Evolutionary conservation across 1,140 invertebrate genomes (phyloP), one percentile per base, ranked within the genome.

Genomic region (Camponotus floridanus): DNA sequence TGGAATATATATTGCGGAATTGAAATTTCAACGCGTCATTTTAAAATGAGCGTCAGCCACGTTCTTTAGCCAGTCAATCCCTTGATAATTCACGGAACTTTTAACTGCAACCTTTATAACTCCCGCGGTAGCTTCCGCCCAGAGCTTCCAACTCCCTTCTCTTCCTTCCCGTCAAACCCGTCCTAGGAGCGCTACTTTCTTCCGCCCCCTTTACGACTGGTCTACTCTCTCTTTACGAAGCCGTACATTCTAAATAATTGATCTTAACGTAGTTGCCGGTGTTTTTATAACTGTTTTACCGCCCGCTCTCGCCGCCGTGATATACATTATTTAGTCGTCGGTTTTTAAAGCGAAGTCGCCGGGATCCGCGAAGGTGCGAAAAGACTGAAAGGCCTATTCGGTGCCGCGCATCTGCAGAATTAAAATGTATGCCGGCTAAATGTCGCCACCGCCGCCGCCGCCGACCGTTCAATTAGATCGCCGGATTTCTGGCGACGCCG

Each of bases 281-380:
- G 92, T 94, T 95, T 95, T 95, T 95, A 95, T 95, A 95, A 95
- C 94, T 94, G 92, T 94, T 95, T 95, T 95, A 95, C 93, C 92
- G 94, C 91, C 88, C 92, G 91, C 91, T 93, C 91, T 92, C 93
- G 92, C 91, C 92, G 91, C 91, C 86, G 87, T 90, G 86, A 91
- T 92, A 92, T 94, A 91, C 91, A 94, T 95, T 94, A 95, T 95
- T 94, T 92, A 95, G 92, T 88, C 88, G 88, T 83, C 87, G 92
- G 91, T 94, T 94, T 95, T 94, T 93, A 94, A 94, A 94, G 92
- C 94, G 93, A 90, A 91, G 91, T 94, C 92, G 92, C 92, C 88
- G 92, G 93, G 48, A 91, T 51, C 48, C 89, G 87, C 89, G 87
- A 86, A 95, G 92, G 94, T 94, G 94, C 91, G 92, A 94, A 94